These are phyloP conservation scores for Suricata suricatta DNA, from an alignment of 2,113 vertebrate species.

Conservation along the genomic window DNA sequence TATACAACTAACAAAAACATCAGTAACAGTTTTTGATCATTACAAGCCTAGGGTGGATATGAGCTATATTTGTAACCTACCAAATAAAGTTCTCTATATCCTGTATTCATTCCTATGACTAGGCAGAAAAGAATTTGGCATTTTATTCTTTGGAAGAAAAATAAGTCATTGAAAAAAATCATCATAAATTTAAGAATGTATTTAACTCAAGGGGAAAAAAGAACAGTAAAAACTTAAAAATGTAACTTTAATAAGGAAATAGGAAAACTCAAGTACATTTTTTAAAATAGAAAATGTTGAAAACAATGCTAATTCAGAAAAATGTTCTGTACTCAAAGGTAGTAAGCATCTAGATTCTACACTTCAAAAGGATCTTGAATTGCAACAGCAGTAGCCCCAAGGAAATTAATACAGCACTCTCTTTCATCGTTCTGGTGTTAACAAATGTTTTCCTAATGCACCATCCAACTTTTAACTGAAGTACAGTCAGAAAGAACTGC, in stretches of 20 bases:
- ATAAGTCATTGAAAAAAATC: background rate
- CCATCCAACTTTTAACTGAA: constrained; percentile 51
- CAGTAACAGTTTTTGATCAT: background rate
- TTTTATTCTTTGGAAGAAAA: constrained; percentile 39
- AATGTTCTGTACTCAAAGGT: constrained; percentile 21
- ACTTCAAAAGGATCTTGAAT: constrained; percentile 53
- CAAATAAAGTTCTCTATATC: background rate
- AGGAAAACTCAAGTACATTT: background rate
- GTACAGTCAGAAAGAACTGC: background rate
- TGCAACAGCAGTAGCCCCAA: background rate
- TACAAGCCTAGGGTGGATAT: background rate
- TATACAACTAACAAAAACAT: background rate
- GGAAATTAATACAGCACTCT: constrained; percentile 33
- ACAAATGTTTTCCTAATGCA: constrained; percentile 43
- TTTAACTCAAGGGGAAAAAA: background rate
- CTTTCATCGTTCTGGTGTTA: constrained; percentile 62
- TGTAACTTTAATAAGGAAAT: constrained; percentile 14
- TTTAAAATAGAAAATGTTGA: constrained; percentile 17
- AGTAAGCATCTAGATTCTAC: constrained; percentile 14
- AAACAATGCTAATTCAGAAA: constrained; percentile 48
- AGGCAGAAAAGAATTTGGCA: background rate
- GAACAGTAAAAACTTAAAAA: background rate
- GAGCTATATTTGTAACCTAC: background rate
- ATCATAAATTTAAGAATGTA: background rate
- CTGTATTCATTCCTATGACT: background rate